phyloP scores from a whole-genome alignment of 2,113 vertebrate genomes.

The Emydura subglobosa region DNA sequence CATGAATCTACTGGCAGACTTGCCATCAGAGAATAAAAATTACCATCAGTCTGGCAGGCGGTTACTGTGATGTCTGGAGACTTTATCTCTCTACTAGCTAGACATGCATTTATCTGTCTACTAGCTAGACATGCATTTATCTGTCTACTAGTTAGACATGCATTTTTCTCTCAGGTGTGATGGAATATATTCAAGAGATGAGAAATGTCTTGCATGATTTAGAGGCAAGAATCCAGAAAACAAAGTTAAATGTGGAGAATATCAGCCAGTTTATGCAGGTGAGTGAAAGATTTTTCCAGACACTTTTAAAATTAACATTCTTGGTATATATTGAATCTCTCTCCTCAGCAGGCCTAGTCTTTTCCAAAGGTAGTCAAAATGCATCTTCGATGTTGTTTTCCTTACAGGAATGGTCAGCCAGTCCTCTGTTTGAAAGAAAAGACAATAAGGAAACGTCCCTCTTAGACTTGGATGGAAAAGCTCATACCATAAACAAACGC shows the following conservation, averaged over 20 bases:
- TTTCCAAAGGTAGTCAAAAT: not conserved
- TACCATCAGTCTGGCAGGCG: not conserved
- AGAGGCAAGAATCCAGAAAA: conserved; percentile 76
- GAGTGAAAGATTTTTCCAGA: not conserved
- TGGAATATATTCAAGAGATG: conserved; percentile 76
- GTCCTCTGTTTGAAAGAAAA: conserved; percentile 80
- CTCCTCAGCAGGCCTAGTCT: not conserved
- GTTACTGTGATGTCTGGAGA: not conserved
- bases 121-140: fast-evolving
- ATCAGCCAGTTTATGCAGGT: conserved; percentile 80
- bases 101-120: fast-evolving
- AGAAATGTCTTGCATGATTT: conserved; percentile 68
- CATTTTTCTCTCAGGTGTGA: conserved; percentile 44
- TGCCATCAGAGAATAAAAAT: not conserved
- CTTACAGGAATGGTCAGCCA: conserved; percentile 75
- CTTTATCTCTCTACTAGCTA: fast-evolving
- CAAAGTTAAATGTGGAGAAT: conserved; percentile 76
- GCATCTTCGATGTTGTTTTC: fast-evolving
- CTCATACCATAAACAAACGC: conserved; percentile 54
- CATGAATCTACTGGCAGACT: not conserved
- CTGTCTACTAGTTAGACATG: fast-evolving
- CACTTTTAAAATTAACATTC: not conserved
- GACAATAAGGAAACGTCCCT: conserved; percentile 75
- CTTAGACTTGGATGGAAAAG: conserved; percentile 76
- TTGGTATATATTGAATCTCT: fast-evolving